Evolutionary conservation across 2,888 invertebrate species (phyloP).

Genomic region (Ichneumoninae sp.): DNA sequence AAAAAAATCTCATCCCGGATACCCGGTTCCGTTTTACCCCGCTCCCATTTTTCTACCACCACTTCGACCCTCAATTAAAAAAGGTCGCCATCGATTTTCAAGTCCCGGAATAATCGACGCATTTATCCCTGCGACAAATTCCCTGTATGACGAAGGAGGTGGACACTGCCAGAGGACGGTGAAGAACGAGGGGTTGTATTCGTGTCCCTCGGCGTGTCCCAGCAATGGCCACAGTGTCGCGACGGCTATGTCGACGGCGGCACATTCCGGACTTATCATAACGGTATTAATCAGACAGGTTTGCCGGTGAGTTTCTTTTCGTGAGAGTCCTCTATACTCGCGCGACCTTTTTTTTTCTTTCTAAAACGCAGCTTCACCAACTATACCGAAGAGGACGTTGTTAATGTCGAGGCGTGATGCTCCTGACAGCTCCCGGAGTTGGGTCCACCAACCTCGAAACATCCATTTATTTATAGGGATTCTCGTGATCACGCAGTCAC

Average conservation of each 20-base stretch:
- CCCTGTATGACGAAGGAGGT: conserved; percentile 13
- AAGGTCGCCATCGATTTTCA: neutral
- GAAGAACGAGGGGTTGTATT: conserved; percentile 46
- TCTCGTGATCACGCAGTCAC: conserved; percentile 36
- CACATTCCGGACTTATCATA: conserved; percentile 74
- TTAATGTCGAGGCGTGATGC: conserved; percentile 70
- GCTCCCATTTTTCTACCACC: neutral
- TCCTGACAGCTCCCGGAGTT: conserved; percentile 67
- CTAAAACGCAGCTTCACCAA: conserved; percentile 28
- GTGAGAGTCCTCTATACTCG: conserved; percentile 27
- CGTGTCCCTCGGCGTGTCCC: conserved; percentile 19
- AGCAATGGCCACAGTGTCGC: neutral
- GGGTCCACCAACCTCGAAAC: conserved; percentile 52
- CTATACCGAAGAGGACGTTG: conserved; percentile 53
- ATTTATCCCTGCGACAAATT: conserved; percentile 10
- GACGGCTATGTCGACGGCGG: conserved; percentile 48
- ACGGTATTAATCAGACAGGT: conserved; percentile 73
- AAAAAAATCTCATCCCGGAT: no score
- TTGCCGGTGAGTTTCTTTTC: conserved; percentile 64
- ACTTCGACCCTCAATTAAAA: neutral
- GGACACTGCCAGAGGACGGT: conserved; percentile 6
- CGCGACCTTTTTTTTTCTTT: conserved; percentile 19
- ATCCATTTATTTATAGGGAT: conserved; percentile 56
- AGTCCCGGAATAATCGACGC: neutral
- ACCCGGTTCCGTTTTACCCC: no score